Evolutionary conservation across 1,140 invertebrate species (phyloP).

Genomic region (Brachionus calyciflorus): DNA sequence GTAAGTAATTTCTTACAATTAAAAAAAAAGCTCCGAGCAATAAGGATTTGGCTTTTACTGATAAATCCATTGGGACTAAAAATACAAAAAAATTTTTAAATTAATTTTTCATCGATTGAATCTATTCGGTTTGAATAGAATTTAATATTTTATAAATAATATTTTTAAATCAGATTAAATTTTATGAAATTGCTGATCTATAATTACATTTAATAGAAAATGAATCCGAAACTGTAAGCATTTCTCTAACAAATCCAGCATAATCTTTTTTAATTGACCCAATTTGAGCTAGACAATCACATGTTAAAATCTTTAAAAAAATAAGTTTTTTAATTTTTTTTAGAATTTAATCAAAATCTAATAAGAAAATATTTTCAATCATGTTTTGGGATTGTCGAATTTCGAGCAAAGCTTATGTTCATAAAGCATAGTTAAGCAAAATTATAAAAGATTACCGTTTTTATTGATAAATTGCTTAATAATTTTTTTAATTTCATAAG

Average conservation of each 20-base stretch:
- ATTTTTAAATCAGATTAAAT: too few relatives aligned
- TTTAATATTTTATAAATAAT: too few relatives aligned
- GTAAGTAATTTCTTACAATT: constrained; percentile 56
- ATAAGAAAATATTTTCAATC: too few relatives aligned
- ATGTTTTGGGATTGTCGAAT: too few relatives aligned
- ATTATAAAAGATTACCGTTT: too few relatives aligned
- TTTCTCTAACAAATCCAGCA: constrained; percentile 41
- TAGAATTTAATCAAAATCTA: too few relatives aligned
- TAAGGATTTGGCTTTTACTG: constrained; percentile 76
- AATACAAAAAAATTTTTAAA: neutral
- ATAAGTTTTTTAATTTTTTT: neutral
- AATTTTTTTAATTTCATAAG: too few relatives aligned
- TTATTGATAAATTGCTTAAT: too few relatives aligned
- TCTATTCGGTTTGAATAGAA: too few relatives aligned
- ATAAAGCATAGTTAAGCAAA: too few relatives aligned
- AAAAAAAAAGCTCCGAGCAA: constrained; percentile 68
- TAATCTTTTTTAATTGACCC: constrained; percentile 32
- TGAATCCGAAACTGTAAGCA: neutral
- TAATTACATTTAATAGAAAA: constrained; percentile 33
- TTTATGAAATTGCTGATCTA: too few relatives aligned
- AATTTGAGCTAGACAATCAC: constrained; percentile 25
- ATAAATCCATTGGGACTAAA: constrained; percentile 69
- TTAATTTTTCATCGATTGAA: neutral
- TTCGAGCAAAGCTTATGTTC: too few relatives aligned
- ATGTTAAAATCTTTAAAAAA: neutral